A percentile compares a stretch with the other conserved stretches of the same genome.
Conservation (phyloP, 2,888 invertebrate species). For the Caenorhabditis sp. region DNA sequence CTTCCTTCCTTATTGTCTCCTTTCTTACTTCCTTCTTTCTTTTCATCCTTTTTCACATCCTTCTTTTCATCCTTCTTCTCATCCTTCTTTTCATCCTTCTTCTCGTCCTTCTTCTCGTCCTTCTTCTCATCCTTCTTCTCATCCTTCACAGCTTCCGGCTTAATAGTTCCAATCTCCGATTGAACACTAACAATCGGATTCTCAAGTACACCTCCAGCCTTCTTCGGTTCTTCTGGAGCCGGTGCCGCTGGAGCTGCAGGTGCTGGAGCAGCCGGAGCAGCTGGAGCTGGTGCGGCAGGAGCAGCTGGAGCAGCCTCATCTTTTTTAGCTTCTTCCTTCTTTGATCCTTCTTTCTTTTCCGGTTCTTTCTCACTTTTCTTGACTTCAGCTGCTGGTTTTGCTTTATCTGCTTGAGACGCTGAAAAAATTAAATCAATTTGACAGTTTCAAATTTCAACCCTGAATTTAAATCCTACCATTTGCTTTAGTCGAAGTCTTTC, state of each 20-base stretch:
- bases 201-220: background rate
- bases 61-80: background rate
- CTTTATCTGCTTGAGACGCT: no score
- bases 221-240: background rate
- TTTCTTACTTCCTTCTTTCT: slow-evolving; percentile 3
- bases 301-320: background rate
- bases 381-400: slow-evolving; percentile 67
- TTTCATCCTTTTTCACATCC: background rate
- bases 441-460: no score
- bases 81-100: background rate
- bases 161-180: background rate
- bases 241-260: background rate
- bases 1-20: slow-evolving; percentile 1
- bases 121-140: background rate
- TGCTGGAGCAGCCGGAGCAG: background rate
- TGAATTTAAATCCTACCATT: no score
- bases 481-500: no score
- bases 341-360: background rate
- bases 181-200: background rate
- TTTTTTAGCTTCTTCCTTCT: background rate
- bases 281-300: background rate
- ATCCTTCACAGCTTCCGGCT: background rate
- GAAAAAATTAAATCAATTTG: no score
- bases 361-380: background rate
- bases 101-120: background rate